Evolutionary conservation across 1,140 invertebrate species (phyloP).

Genomic region (Colletes gigas): DNA sequence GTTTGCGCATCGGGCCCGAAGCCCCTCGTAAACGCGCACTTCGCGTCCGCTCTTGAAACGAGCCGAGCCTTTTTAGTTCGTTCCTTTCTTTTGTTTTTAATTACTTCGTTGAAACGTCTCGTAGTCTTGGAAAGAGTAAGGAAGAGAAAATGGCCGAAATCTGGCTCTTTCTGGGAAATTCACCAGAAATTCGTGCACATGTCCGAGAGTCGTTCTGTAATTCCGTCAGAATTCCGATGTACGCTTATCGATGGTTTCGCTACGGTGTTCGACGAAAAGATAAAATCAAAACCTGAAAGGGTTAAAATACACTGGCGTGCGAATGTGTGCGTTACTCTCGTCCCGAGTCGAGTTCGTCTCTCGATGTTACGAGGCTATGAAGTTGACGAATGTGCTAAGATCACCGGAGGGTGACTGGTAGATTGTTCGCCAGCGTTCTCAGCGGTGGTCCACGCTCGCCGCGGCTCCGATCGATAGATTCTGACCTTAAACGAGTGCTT

Average conservation of each 20-base stretch:
- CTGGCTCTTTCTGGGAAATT: too few species aligned
- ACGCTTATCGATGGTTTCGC: background rate
- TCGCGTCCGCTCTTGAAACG: too few species aligned
- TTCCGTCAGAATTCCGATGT: background rate
- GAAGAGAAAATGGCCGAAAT: too few species aligned
- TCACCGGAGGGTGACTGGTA: constrained; percentile 62
- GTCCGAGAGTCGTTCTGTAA: background rate
- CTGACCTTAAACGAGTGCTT: constrained; percentile 58
- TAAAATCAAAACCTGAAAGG: constrained; percentile 5
- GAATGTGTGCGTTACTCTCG: constrained; percentile 2
- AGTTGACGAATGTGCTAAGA: constrained; percentile 67
- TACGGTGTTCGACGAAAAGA: background rate
- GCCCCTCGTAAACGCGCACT: too few species aligned
- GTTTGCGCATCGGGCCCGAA: too few species aligned
- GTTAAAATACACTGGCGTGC: constrained; percentile 27
- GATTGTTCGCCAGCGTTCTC: constrained; percentile 62
- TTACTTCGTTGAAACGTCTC: too few species aligned
- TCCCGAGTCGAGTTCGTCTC: constrained; percentile 7
- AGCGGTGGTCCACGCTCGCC: constrained; percentile 64
- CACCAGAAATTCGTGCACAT: too few species aligned
- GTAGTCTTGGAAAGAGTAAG: too few species aligned
- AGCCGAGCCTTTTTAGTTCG: too few species aligned
- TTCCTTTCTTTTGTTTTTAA: too few species aligned
- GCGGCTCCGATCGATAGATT: constrained; percentile 57
- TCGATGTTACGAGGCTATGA: constrained; percentile 41